phyloP scores from a whole-genome alignment of 2,797 vertebrate species.

The Sebastes minor region DNA sequence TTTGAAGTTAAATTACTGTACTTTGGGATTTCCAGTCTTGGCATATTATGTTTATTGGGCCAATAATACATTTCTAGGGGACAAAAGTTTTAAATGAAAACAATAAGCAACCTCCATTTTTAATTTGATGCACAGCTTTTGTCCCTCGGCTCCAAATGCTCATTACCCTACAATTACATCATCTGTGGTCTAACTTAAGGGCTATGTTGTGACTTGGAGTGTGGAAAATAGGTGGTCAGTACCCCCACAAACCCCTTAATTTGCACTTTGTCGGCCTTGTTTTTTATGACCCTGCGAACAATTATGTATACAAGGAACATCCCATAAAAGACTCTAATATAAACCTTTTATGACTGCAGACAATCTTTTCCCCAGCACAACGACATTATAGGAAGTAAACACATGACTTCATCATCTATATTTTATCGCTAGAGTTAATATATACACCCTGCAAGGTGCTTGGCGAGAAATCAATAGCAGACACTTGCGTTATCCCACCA shows the following conservation, averaged over 20 bases:
- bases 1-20: not conserved
- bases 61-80: conserved; percentile 19
- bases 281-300: conserved; percentile 78
- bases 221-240: conserved; percentile 77
- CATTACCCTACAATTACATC: conserved; percentile 70
- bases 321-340: conserved; percentile 81
- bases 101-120: conserved; percentile 54
- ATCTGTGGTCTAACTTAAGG: conserved; percentile 66
- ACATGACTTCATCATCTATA: conserved; percentile 67
- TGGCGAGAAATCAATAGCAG: conserved; percentile 48
- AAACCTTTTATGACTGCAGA: conserved; percentile 78
- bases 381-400: conserved; percentile 57
- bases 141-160: conserved; percentile 43
- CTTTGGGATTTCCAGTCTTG: not conserved
- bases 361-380: conserved; percentile 70
- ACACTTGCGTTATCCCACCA: conserved; percentile 31
- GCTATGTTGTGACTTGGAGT: conserved; percentile 67
- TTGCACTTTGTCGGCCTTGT: conserved; percentile 74
- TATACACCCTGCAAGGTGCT: conserved; percentile 62
- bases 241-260: conserved; percentile 75
- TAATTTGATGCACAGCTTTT: conserved; percentile 54
- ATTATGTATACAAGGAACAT: conserved; percentile 79
- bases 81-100: conserved; percentile 47
- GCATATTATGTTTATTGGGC: conserved; percentile 1
- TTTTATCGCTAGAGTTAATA: conserved; percentile 56